A percentile compares a stretch with the other conserved stretches of the same genome.
These are phyloP conservation scores for Nysson spinosus DNA, from an alignment of 2,888 invertebrate genomes.

Conservation along the genomic window DNA sequence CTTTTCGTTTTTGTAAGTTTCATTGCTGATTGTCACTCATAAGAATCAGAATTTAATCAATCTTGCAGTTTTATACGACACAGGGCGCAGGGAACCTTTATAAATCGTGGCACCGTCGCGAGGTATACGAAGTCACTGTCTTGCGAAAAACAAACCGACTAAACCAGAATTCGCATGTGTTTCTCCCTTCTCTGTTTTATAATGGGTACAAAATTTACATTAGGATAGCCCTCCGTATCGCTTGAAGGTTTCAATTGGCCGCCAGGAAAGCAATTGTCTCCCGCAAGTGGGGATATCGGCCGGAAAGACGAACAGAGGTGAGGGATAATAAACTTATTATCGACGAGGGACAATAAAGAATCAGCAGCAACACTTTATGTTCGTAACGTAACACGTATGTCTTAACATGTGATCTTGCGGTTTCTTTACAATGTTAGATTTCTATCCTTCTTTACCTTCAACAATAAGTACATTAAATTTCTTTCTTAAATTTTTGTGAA, in stretches of 20 bases:
- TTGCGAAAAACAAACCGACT: conserved; percentile 17
- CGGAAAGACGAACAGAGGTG: conserved; percentile 23
- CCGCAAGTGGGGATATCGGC: conserved; percentile 40
- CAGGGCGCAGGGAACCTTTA: conserved; percentile 7
- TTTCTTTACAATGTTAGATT: too few relatives aligned
- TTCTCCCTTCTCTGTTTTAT: conserved; percentile 41
- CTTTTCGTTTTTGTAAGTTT: too few relatives aligned
- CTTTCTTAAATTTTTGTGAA: too few relatives aligned
- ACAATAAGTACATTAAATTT: too few relatives aligned
- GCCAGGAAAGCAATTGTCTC: conserved; percentile 48
- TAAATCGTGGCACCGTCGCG: conserved; percentile 8
- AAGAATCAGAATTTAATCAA: too few relatives aligned
- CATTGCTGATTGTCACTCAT: too few relatives aligned
- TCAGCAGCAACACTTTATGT: too few relatives aligned
- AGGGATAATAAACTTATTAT: conserved; percentile 8
- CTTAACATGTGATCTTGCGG: too few relatives aligned
- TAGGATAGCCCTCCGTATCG: conserved; percentile 41
- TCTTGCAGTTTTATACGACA: too few relatives aligned
- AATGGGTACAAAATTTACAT: conserved; percentile 30
- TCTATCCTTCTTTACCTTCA: too few relatives aligned
- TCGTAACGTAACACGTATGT: too few relatives aligned
- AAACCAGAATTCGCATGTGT: conserved; percentile 12
- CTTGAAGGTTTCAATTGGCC: conserved; percentile 46
- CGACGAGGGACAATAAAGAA: too few relatives aligned
- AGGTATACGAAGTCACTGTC: conserved; percentile 15